phyloP scores from a whole-genome alignment of 2,888 invertebrate species.

The Rhopalosiphum nymphaeae region DNA sequence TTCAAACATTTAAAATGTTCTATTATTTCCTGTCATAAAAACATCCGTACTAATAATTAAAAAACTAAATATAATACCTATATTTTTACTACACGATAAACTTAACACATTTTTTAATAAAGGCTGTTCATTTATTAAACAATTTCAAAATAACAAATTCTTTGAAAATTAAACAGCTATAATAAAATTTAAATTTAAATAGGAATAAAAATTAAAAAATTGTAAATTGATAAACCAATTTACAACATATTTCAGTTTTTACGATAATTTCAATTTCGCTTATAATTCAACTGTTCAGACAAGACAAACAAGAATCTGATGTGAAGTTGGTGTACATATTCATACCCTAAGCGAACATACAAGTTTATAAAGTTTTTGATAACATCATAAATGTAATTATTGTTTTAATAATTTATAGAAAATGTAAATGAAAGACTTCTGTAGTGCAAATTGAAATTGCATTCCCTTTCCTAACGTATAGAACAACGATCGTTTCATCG shows the following conservation, averaged over 20 bases:
- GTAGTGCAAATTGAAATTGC: background rate
- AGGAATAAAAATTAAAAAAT: background rate
- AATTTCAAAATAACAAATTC: background rate
- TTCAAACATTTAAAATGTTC: background rate
- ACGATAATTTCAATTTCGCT: background rate
- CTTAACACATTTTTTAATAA: background rate
- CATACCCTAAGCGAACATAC: background rate
- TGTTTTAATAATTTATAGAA: constrained; percentile 15
- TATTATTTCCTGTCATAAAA: background rate
- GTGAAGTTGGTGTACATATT: background rate
- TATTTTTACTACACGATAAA: background rate
- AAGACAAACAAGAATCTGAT: background rate
- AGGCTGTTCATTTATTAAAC: background rate
- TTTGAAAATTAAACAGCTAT: background rate
- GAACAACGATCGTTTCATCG: background rate
- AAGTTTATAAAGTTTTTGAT: constrained; percentile 5
- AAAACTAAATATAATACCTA: background rate
- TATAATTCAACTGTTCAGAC: background rate
- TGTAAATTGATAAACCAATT: background rate
- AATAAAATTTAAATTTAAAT: background rate
- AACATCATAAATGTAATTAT: constrained; percentile 9
- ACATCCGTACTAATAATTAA: background rate
- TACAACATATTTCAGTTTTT: background rate
- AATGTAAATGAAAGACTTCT: background rate
- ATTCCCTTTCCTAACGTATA: background rate